phyloP scores from a whole-genome alignment of 2,888 invertebrate genomes.

The Acleris emargana region DNA sequence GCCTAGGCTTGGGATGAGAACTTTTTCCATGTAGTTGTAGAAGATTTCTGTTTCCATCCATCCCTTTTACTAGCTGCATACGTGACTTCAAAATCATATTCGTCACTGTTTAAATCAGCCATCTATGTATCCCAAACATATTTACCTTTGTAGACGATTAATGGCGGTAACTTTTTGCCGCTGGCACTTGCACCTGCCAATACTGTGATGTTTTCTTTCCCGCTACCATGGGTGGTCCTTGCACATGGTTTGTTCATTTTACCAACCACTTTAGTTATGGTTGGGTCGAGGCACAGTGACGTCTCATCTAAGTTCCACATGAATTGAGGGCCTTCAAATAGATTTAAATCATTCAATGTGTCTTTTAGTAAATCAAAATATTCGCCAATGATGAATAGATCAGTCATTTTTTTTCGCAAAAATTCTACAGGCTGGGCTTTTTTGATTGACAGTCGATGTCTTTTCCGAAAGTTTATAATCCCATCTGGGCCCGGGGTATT shows the following conservation, averaged over 20 bases:
- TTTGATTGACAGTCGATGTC: conserved; percentile 6
- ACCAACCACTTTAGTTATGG: conserved; percentile 37
- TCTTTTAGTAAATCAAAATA: conserved; percentile 35
- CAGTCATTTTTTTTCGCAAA: conserved; percentile 28
- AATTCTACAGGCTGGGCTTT: conserved; percentile 4
- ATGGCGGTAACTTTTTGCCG: conserved; percentile 39
- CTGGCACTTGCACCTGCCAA: conserved; percentile 38
- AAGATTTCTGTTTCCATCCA: conserved; percentile 54
- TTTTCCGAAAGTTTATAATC: not conserved
- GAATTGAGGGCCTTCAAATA: conserved; percentile 18
- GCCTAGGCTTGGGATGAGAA: conserved; percentile 46
- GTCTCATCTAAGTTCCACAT: conserved; percentile 38
- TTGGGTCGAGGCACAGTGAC: conserved; percentile 32
- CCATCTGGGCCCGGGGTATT: conserved; percentile 2
- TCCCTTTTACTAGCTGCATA: conserved; percentile 37
- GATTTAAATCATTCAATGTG: conserved; percentile 17
- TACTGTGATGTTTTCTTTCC: conserved; percentile 41
- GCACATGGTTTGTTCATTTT: conserved; percentile 29
- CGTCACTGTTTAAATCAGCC: conserved; percentile 34
- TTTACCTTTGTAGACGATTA: conserved; percentile 43
- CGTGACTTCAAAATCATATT: conserved; percentile 43
- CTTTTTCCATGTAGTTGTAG: conserved; percentile 48
- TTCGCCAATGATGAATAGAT: conserved; percentile 31
- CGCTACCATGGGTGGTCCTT: conserved; percentile 25
- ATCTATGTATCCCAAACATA: conserved; percentile 46